A percentile compares a stretch with the other conserved stretches of the same genome.
Evolutionary conservation across 2,888 invertebrate species (phyloP).

Genomic region (Anthophora plumipes): DNA sequence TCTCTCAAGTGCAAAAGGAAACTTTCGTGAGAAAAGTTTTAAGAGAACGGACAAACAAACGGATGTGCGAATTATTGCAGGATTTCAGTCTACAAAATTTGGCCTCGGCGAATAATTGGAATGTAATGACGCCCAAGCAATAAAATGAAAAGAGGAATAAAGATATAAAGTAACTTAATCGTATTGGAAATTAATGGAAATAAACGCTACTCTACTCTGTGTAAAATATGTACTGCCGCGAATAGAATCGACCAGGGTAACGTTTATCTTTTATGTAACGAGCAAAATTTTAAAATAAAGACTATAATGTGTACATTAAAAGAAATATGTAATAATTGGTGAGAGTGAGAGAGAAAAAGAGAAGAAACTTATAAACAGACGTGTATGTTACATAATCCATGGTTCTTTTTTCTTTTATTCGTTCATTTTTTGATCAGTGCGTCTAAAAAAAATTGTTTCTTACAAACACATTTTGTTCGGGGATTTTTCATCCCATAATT

Average conservation of each 20-base stretch:
- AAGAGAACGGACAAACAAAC: conserved; percentile 70
- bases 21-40: conserved; percentile 72
- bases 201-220: conserved; percentile 47
- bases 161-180: neutral
- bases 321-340: neutral
- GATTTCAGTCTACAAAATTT: conserved; percentile 75
- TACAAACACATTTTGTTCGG: conserved; percentile 34
- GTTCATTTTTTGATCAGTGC: conserved; percentile 7
- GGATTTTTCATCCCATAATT: neutral
- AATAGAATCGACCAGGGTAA: conserved; percentile 6
- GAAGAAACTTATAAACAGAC: conserved; percentile 1
- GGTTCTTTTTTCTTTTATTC: conserved; percentile 40
- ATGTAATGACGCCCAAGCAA: conserved; percentile 50
- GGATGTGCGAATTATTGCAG: conserved; percentile 72
- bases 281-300: conserved; percentile 38
- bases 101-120: conserved; percentile 64
- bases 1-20: conserved; percentile 75
- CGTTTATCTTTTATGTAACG: conserved; percentile 32
- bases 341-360: too few relatives aligned
- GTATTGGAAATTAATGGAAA: conserved; percentile 20
- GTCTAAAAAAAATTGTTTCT: conserved; percentile 28
- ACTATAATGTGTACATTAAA: conserved; percentile 16
- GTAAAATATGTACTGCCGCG: conserved; percentile 22
- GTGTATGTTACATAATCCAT: conserved; percentile 21
- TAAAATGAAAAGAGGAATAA: neutral